These are phyloP conservation scores for Cyanoramphus novaezelandiae DNA, from an alignment of 2,113 vertebrate genomes.

Conservation along the genomic window DNA sequence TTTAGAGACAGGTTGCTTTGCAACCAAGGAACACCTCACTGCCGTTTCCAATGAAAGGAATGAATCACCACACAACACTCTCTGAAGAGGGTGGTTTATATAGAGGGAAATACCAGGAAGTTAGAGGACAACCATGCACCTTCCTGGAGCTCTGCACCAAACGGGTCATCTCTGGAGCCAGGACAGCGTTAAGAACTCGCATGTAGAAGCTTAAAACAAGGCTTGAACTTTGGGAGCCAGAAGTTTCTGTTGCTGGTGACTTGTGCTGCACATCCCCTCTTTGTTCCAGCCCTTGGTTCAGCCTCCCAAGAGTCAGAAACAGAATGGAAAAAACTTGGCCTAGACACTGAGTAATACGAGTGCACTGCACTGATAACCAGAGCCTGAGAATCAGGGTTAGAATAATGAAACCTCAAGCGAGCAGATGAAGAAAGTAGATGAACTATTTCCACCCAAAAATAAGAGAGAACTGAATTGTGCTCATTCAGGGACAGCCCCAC, in stretches of 20 bases:
- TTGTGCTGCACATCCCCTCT: slow-evolving; percentile 1
- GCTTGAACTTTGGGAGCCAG: neutral
- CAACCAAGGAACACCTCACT: neutral
- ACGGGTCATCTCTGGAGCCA: neutral
- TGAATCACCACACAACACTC: neutral
- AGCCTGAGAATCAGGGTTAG: neutral
- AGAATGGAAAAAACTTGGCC: neutral
- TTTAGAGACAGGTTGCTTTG: neutral
- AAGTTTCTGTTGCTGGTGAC: neutral
- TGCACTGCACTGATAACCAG: neutral
- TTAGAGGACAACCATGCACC: neutral
- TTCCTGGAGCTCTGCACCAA: neutral
- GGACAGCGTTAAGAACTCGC: neutral
- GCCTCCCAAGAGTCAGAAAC: neutral
- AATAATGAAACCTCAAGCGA: neutral
- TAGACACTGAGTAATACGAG: neutral
- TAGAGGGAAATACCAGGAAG: neutral
- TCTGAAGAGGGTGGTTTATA: neutral
- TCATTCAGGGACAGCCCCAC: neutral
- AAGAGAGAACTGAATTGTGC: neutral
- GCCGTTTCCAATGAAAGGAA: neutral
- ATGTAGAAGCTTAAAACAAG: neutral
- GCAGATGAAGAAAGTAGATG: neutral
- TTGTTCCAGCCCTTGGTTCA: neutral
- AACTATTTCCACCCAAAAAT: neutral